Evolutionary conservation across 2,888 invertebrate genomes (phyloP).

Genomic region (Aphidoletes aphidimyza): DNA sequence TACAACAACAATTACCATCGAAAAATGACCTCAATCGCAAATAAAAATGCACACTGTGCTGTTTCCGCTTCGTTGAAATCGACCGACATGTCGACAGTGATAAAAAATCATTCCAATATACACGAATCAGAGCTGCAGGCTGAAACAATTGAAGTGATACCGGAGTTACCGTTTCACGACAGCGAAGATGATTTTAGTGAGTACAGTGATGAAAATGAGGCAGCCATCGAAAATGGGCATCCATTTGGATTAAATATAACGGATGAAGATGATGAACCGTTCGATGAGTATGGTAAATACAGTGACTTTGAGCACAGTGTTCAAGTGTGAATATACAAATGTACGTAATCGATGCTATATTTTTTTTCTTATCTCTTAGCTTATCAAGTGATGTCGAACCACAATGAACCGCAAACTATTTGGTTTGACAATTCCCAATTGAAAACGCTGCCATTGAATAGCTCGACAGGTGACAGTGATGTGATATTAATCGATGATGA

Average conservation of each 20-base stretch:
- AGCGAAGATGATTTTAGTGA: constrained; percentile 43
- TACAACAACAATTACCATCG: not conserved
- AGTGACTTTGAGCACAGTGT: no score
- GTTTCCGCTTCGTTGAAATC: constrained; percentile 50
- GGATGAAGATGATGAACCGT: not conserved
- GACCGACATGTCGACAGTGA: constrained; percentile 36
- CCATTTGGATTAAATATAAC: not conserved
- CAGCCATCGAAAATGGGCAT: not conserved
- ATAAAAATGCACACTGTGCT: constrained; percentile 42
- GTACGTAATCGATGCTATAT: not conserved
- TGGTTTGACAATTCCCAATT: constrained; percentile 48
- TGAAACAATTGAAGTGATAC: constrained; percentile 51
- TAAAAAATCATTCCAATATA: constrained; percentile 27
- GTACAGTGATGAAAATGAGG: not conserved
- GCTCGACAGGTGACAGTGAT: constrained; percentile 35
- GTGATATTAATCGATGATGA: constrained; percentile 55
- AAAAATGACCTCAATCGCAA: constrained; percentile 50
- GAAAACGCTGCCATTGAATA: constrained; percentile 8
- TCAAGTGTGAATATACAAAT: no score
- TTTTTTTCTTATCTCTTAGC: constrained; percentile 13
- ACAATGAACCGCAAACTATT: constrained; percentile 22
- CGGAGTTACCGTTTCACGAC: constrained; percentile 23
- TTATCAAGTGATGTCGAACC: constrained; percentile 50
- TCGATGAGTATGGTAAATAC: constrained; percentile 50
- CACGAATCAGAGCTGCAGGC: constrained; percentile 4